Evolutionary conservation across 2,888 invertebrate genomes (phyloP).

Genomic region (Aproaerema taeniolella): DNA sequence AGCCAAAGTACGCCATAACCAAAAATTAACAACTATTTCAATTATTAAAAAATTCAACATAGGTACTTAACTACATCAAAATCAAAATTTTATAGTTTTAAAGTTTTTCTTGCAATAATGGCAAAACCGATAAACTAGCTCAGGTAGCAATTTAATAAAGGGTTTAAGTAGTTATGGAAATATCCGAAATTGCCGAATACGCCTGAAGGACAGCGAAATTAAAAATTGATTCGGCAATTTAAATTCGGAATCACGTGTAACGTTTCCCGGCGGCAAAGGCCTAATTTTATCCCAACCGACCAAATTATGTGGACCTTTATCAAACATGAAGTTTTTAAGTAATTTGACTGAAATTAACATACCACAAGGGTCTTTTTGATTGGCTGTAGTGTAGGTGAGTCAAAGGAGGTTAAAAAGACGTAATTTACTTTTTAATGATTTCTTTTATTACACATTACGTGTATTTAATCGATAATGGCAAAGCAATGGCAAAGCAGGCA

Average conservation of each 20-base stretch:
- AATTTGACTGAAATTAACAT: neutral
- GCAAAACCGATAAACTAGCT: too few relatives aligned
- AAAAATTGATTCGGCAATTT: conserved; percentile 67
- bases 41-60: too few relatives aligned
- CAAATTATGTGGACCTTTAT: conserved; percentile 29
- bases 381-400: too few relatives aligned
- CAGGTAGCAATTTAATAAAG: neutral
- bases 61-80: too few relatives aligned
- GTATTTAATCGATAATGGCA: too few relatives aligned
- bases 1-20: too few relatives aligned
- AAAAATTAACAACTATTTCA: too few relatives aligned
- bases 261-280: conserved; percentile 39
- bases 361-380: neutral
- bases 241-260: conserved; percentile 61
- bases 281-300: conserved; percentile 34
- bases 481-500: too few relatives aligned
- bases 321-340: neutral
- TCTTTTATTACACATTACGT: too few relatives aligned
- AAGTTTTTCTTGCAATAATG: too few relatives aligned
- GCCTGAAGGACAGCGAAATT: conserved; percentile 46
- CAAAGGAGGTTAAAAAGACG: conserved; percentile 21
- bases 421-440: too few relatives aligned
- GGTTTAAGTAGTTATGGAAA: conserved; percentile 1
- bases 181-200: conserved; percentile 3
- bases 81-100: too few relatives aligned